phyloP scores from a whole-genome alignment of 2,888 invertebrate genomes.

The Rhopalosiphum nymphaeae region DNA sequence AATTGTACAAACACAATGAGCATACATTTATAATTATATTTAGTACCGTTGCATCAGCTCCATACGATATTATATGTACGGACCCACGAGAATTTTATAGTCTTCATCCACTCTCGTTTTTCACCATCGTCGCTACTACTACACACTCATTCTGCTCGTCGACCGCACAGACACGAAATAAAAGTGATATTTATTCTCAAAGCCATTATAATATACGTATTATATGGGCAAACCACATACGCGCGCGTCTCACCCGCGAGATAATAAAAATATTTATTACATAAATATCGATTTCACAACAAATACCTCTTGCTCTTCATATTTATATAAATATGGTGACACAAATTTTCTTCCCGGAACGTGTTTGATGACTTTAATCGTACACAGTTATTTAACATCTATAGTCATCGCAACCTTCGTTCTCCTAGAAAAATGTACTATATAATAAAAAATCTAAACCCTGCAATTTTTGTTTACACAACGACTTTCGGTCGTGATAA shows the following conservation, averaged over 20 bases:
- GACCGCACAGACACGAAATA: constrained; percentile 7
- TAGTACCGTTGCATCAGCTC: not conserved
- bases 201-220: constrained; percentile 18
- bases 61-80: not conserved
- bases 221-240: constrained; percentile 4
- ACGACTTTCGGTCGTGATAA: not conserved
- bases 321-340: not conserved
- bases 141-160: not conserved
- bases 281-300: constrained; percentile 55
- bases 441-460: not conserved
- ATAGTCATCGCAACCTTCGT: not conserved
- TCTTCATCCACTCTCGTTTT: not conserved
- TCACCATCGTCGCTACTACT: not conserved
- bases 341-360: constrained; percentile 35
- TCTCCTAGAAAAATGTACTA: not conserved
- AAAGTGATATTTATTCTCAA: constrained; percentile 33
- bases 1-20: constrained; percentile 3
- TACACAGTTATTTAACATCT: not conserved
- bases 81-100: not conserved
- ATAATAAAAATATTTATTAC: constrained; percentile 29
- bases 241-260: constrained; percentile 33
- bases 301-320: not conserved
- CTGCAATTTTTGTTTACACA: not conserved
- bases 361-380: constrained; percentile 2
- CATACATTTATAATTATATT: not conserved